Base-by-base conservation (phyloP, 1,140 invertebrate genomes). In the Musca domestica region DNA sequence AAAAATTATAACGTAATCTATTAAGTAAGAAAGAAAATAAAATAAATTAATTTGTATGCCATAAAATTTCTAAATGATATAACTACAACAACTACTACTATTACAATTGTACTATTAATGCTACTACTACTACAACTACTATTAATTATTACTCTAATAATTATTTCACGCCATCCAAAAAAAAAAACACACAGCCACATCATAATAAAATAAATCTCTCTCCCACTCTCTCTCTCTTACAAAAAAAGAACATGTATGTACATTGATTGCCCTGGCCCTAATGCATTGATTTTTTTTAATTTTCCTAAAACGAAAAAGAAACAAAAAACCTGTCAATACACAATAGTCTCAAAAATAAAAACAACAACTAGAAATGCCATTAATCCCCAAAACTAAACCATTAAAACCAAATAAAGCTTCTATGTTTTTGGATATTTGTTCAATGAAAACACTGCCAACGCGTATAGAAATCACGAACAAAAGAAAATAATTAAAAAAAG, bases 11-110 rank as follows among this genome's bases (percentile, higher is more conserved):
- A 20, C n/a, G 27, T 30, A 17, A 58, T 14, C 27, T 30, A 58
- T 27, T 41, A 19, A 20, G 5, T 51, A 51, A 51, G 48, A 51
- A 51, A 46, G 56, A 73, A 74, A 77, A 72, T 72, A 69, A 76
- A 74, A 69, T 70, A 71, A 73, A 71, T 64, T 68, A 20, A 34
- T 61, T 58, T 54, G 19, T 56, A 56, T 23, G 22, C 23, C 22
- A 27, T 56, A 56, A 27, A n/a, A 54, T 27, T 56, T 56, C 25
- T 56, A 41, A 61, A 34, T 34, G 17, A 61, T n/a, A 54, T 20
- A 41, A 19, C 34, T 20, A 41, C 34, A 41, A 12, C 27, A 41
- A 41, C 34, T 41, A 41, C 34, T 41, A 41, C 34, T 41, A 41
- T 41, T 41, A 41, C 34, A 41, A 41, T 41, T 41, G 34, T 41